phyloP scores from a whole-genome alignment of 53 echinoderm and acorn worm species.

The Temnopleurus reevesii region DNA sequence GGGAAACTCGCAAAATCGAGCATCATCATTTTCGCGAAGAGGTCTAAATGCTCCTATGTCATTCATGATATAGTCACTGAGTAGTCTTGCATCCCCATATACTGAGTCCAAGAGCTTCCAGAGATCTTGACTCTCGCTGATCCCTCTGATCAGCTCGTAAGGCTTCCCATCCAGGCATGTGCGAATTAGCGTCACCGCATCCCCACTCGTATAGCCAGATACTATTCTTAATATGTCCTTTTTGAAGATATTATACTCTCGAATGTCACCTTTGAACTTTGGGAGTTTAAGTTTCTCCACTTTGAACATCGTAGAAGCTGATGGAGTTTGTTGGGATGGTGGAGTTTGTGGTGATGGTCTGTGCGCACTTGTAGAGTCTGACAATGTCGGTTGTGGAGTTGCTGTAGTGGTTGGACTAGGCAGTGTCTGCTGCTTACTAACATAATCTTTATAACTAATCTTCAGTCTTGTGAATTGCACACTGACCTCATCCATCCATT shows the following conservation, averaged over 20 bases:
- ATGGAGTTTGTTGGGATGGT: background rate
- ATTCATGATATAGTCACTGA: constrained; percentile 49
- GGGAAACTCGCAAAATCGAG: constrained; percentile 56
- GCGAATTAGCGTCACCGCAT: background rate
- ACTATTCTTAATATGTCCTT: background rate
- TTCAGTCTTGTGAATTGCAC: background rate
- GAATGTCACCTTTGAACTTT: constrained; percentile 25
- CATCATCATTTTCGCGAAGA: constrained; percentile 58
- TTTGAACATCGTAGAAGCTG: background rate
- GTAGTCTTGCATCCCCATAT: constrained; percentile 57
- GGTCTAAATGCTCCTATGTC: constrained; percentile 56
- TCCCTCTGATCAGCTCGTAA: background rate
- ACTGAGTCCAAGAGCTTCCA: constrained; percentile 59
- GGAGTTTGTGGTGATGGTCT: background rate
- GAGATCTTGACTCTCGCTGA: constrained; percentile 31
- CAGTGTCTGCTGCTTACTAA: too few species aligned
- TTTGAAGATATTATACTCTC: constrained; percentile 36
- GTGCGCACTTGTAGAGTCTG: background rate
- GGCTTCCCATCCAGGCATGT: constrained; percentile 41
- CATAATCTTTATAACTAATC: too few species aligned
- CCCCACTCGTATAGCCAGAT: background rate
- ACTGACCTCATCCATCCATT: constrained; percentile 34
- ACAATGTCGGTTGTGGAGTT: background rate
- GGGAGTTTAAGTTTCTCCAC: constrained; percentile 32
- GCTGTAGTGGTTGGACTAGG: too few species aligned